These are phyloP conservation scores for Aphidoletes aphidimyza DNA, from an alignment of 2,888 invertebrate species.

Conservation along the genomic window DNA sequence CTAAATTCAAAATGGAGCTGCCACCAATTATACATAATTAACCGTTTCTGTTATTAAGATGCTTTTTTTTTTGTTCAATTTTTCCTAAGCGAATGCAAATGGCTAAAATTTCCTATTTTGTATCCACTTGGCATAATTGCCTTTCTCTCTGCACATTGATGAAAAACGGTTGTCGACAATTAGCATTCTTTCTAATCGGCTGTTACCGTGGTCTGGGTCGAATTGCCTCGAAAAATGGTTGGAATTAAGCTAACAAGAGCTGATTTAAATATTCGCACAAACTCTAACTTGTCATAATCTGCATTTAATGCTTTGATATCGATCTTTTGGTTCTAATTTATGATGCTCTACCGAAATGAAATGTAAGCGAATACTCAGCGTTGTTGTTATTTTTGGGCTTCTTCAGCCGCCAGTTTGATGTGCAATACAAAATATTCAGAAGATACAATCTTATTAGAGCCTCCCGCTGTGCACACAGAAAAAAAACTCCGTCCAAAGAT, in stretches of 20 bases:
- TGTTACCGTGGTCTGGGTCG: too few species aligned
- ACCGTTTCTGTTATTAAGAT: too few species aligned
- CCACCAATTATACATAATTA: slow-evolving; percentile 18
- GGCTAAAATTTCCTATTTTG: slow-evolving; percentile 12
- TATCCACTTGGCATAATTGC: not conserved
- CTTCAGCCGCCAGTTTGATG: not conserved
- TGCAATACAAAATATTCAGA: not conserved
- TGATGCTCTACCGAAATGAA: not conserved
- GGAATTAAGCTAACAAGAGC: too few species aligned
- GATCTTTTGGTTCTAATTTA: not conserved
- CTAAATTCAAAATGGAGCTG: slow-evolving; percentile 28
- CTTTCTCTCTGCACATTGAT: not conserved
- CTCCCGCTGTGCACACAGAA: not conserved
- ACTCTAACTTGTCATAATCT: not conserved
- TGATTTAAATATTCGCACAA: not conserved
- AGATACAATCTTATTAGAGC: not conserved
- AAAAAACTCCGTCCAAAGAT: not conserved
- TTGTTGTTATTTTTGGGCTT: not conserved
- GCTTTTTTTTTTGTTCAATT: too few species aligned
- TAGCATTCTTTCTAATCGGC: not conserved
- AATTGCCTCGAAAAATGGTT: too few species aligned
- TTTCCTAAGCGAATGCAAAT: slow-evolving; percentile 5
- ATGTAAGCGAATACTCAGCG: not conserved
- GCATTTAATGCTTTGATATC: not conserved
- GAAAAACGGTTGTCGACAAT: not conserved